Evolutionary conservation across 2,113 vertebrate genomes (phyloP).

Genomic region (Odontesthes bonariensis): DNA sequence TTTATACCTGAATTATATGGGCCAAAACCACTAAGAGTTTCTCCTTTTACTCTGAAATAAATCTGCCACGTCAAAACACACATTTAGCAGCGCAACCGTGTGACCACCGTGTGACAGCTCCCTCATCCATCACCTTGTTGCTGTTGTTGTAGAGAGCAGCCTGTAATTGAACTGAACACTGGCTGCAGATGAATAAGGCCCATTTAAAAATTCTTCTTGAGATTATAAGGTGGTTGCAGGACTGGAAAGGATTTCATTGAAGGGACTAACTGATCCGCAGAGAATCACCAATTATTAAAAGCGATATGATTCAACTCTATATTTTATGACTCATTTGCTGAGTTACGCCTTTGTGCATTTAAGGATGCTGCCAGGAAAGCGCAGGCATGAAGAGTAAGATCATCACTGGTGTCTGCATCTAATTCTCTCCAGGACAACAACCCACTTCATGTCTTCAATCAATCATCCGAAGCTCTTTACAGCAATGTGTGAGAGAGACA

Average conservation of each 20-base stretch:
- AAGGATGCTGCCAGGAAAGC: background rate
- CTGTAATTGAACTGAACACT: slow-evolving; percentile 7
- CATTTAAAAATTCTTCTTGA: background rate
- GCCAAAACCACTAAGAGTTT: no score
- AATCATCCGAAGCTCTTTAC: slow-evolving; percentile 20
- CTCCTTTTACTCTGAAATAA: background rate
- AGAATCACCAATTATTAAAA: background rate
- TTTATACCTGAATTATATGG: no score
- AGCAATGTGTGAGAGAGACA: background rate
- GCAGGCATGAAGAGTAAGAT: slow-evolving; percentile 7
- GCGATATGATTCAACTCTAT: slow-evolving; percentile 18
- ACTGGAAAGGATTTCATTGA: background rate
- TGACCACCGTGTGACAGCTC: background rate
- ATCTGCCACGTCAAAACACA: background rate
- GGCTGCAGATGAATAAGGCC: background rate
- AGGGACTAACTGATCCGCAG: background rate
- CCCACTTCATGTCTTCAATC: slow-evolving; percentile 27
- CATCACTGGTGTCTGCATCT: slow-evolving; percentile 4
- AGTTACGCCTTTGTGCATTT: slow-evolving; percentile 27
- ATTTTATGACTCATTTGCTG: slow-evolving; percentile 55
- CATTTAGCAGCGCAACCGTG: background rate
- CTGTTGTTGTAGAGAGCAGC: background rate
- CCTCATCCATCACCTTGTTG: slow-evolving; percentile 9
- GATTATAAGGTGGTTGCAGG: background rate
- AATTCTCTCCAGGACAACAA: slow-evolving; percentile 25